Base-by-base conservation (phyloP, 1,140 invertebrate species). In the Drosophila triauraria region DNA sequence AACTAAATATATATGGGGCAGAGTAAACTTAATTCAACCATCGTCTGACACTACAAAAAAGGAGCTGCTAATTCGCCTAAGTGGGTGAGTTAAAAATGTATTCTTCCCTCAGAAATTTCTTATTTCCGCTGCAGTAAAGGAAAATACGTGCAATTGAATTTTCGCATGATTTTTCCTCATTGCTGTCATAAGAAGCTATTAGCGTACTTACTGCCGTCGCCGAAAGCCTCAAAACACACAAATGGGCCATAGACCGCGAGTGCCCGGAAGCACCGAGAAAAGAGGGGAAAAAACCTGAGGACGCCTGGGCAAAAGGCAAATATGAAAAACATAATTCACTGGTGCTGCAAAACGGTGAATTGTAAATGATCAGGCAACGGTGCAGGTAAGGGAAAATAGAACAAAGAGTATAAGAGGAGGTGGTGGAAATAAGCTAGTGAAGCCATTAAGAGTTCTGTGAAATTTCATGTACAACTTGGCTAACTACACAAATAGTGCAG, bases 111-210 rank as follows among this genome's bases (percentile, higher is more conserved):
- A 6, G 2, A 20, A 42, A 17, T 40, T n/a, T 38, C 25, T 12
- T 44, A 15, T 30, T 17, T 5, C 4, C 4, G 59, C 4, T 48
- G 51, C 51, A 20, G 25, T n/a, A 46, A n/a, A 8, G 46, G 15
- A 43, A 58, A 64, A 44, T 48, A 23, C 43, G 23, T 47, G 59
- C 46, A 42, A 83, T 62, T 64, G 67, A 79, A 81, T 83, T 67
- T 82, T 70, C 46, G 67, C 57, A 60, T 75, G 78, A 79, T 87
- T 75, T 71, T 42, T 35, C 60, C 54, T 40, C 59, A 72, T 87
- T 80, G 56, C 72, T 84, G 69, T 75, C 68, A 78, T 80, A 88
- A 88, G 80, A 70, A 75, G 80, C 84, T 88, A 88, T 88, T 88
- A 88, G 80, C 77, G 72, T 81, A 88, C 74, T 88, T 80, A 75